Conservation (phyloP, 2,113 vertebrate genomes). For the Callaeas wilsoni region DNA sequence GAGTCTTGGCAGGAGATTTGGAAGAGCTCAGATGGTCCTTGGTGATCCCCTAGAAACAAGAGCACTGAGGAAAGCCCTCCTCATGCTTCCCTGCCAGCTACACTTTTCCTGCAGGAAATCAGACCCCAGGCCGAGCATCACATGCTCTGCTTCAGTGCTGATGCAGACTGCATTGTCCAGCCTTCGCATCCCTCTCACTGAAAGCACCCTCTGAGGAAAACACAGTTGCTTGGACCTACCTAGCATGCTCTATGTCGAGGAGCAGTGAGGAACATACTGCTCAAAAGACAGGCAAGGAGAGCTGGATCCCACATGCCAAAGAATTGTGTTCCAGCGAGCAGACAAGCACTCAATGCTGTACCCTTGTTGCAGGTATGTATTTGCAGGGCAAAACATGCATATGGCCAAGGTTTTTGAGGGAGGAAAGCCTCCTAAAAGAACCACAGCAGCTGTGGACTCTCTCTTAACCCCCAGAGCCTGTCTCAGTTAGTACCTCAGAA, state of each 20-base stretch:
- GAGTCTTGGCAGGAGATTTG: neutral
- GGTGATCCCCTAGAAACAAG: neutral
- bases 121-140: neutral
- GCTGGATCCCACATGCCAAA: neutral
- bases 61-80: neutral
- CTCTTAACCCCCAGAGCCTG: neutral
- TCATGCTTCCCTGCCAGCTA: neutral
- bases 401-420: neutral
- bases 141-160: neutral
- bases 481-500: neutral
- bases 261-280: neutral
- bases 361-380: neutral
- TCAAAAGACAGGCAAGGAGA: neutral
- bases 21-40: neutral
- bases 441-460: neutral
- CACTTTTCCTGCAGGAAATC: neutral
- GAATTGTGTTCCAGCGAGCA: rapidly evolving
- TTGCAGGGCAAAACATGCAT: neutral
- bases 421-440: neutral
- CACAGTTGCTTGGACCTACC: neutral
- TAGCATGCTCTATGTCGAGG: neutral
- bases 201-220: neutral
- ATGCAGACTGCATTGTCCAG: neutral
- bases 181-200: neutral
- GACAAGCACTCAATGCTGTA: neutral